Evolutionary conservation across 2,113 vertebrate genomes (phyloP).

Genomic region (Bungarus multicinctus): DNA sequence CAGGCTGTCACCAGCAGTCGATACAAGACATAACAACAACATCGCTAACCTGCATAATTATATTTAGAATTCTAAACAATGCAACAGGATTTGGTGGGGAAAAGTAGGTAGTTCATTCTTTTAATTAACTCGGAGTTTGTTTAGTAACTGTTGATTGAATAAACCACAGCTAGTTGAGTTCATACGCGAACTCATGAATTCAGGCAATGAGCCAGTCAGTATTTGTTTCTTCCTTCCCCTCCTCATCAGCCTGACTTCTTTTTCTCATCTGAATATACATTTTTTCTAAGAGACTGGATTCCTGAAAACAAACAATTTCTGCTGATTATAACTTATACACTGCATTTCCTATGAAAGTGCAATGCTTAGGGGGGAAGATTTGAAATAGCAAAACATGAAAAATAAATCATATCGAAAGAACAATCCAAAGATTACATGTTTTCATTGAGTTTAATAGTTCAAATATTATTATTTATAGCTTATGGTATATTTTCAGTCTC

Average conservation of each 20-base stretch:
- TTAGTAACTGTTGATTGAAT: background rate
- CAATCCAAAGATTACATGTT: background rate
- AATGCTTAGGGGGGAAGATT: background rate
- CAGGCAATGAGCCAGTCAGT: background rate
- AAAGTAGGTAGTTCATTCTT: background rate
- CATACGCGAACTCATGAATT: too few species aligned
- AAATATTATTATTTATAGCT: background rate
- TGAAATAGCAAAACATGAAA: background rate
- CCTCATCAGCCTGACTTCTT: background rate
- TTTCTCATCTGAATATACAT: background rate
- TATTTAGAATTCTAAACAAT: background rate
- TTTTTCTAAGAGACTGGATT: background rate
- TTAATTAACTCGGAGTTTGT: background rate
- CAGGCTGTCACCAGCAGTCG: background rate
- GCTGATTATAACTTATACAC: background rate
- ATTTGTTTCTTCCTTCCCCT: background rate
- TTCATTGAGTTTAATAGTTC: background rate
- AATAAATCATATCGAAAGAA: background rate
- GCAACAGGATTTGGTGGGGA: background rate
- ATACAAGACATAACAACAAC: background rate
- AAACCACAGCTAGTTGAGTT: background rate
- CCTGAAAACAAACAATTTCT: background rate
- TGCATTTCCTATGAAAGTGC: background rate
- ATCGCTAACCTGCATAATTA: background rate
- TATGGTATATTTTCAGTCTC: background rate